Percentiles rank a stretch among this genome's conserved stretches.
These are phyloP conservation scores for Isotomurus palustris DNA, from an alignment of 2,888 invertebrate species.

Conservation along the genomic window DNA sequence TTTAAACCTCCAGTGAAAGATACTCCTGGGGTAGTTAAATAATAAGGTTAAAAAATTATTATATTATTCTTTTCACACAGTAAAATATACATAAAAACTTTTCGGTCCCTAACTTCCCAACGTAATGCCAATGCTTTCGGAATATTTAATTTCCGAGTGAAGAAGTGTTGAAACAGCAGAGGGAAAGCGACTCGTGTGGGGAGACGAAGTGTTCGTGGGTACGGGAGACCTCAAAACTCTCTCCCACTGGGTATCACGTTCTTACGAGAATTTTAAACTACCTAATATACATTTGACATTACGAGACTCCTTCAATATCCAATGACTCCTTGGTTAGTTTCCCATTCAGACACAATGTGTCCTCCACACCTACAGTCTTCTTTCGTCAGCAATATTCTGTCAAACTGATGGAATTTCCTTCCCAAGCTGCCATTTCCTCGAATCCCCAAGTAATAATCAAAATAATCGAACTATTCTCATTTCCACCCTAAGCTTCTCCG, in stretches of 20 bases:
- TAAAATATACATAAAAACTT: slow-evolving; percentile 13
- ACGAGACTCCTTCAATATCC: too few species aligned
- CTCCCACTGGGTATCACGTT: not conserved
- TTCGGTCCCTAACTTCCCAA: not conserved
- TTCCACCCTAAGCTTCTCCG: too few species aligned
- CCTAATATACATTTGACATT: not conserved
- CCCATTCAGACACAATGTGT: too few species aligned
- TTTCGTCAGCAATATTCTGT: too few species aligned
- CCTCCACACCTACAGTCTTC: too few species aligned
- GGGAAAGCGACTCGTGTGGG: not conserved
- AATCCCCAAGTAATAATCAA: too few species aligned
- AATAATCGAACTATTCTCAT: too few species aligned
- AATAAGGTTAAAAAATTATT: slow-evolving; percentile 13
- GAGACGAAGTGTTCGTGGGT: not conserved
- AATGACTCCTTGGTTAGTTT: too few species aligned
- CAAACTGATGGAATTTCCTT: too few species aligned
- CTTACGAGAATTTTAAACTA: slow-evolving; percentile 1
- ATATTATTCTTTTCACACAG: slow-evolving; percentile 11
- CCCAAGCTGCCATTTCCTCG: too few species aligned
- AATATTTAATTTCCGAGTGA: slow-evolving; percentile 10
- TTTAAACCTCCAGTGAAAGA: not conserved
- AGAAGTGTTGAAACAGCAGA: not conserved
- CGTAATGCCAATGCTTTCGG: slow-evolving; percentile 7
- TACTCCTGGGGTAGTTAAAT: slow-evolving; percentile 11
- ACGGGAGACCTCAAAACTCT: not conserved